These are phyloP conservation scores for Bambusicola thoracicus DNA, from an alignment of 2,113 vertebrate genomes.

Conservation along the genomic window DNA sequence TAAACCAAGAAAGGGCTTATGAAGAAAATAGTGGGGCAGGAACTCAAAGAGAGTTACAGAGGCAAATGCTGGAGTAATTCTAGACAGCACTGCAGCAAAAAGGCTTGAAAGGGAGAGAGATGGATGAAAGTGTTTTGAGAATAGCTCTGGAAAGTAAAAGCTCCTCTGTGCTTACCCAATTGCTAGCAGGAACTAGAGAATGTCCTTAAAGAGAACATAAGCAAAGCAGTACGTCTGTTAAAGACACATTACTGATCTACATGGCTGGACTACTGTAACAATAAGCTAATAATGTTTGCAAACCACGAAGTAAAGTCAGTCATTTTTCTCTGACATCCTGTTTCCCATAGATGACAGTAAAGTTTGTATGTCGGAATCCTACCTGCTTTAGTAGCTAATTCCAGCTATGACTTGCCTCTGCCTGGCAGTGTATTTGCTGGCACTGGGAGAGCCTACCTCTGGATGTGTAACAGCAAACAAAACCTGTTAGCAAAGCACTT, in stretches of 20 bases:
- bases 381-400: background rate
- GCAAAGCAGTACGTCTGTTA: rapidly evolving
- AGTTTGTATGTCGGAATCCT: background rate
- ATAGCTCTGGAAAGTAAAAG: background rate
- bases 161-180: background rate
- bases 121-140: background rate
- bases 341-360: background rate
- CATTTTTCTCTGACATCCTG: background rate
- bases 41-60: background rate
- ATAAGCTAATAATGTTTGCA: background rate
- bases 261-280: background rate
- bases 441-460: background rate
- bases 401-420: background rate
- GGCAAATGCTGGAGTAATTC: background rate
- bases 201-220: background rate
- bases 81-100: rapidly evolving
- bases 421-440: background rate
- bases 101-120: background rate
- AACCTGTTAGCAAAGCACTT: background rate
- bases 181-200: background rate
- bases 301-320: background rate
- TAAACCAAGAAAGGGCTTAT: background rate
- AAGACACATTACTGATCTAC: background rate
- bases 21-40: background rate
- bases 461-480: background rate